Evolutionary conservation across 2,888 invertebrate genomes (phyloP).

Genomic region (Pollenia labialis): DNA sequence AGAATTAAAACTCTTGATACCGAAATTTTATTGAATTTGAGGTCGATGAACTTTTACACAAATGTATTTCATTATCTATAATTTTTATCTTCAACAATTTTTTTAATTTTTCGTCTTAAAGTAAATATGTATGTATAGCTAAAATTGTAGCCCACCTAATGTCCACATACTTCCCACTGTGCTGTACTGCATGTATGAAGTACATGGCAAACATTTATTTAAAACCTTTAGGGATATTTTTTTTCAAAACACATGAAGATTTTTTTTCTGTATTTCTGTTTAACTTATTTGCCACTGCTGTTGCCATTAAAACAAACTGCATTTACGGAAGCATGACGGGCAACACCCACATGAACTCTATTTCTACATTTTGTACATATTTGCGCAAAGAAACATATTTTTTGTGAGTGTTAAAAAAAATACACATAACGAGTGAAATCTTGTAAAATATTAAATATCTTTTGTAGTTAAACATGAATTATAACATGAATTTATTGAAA

Average conservation of each 20-base stretch:
- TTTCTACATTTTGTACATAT: slow-evolving; percentile 24
- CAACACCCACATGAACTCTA: slow-evolving; percentile 60
- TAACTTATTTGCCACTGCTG: slow-evolving; percentile 61
- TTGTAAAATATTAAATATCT: slow-evolving; percentile 45
- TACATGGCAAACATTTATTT: slow-evolving; percentile 58
- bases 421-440: slow-evolving; percentile 11
- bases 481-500: slow-evolving; percentile 47
- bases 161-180: slow-evolving; percentile 20
- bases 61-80: no score
- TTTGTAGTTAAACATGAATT: slow-evolving; percentile 45
- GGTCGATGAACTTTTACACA: neutral
- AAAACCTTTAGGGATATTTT: slow-evolving; percentile 63
- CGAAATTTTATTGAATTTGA: no score
- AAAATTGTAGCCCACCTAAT: slow-evolving; percentile 17
- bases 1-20: no score
- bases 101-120: no score
- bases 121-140: neutral
- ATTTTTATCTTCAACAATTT: no score
- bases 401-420: neutral
- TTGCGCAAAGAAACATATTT: slow-evolving; percentile 41
- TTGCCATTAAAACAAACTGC: slow-evolving; percentile 66
- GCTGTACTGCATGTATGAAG: neutral
- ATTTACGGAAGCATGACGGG: slow-evolving; percentile 67
- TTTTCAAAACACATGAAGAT: slow-evolving; percentile 28
- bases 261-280: slow-evolving; percentile 33